Evolutionary conservation across 2,113 vertebrate genomes (phyloP).

Genomic region (Pardalotus punctatus): DNA sequence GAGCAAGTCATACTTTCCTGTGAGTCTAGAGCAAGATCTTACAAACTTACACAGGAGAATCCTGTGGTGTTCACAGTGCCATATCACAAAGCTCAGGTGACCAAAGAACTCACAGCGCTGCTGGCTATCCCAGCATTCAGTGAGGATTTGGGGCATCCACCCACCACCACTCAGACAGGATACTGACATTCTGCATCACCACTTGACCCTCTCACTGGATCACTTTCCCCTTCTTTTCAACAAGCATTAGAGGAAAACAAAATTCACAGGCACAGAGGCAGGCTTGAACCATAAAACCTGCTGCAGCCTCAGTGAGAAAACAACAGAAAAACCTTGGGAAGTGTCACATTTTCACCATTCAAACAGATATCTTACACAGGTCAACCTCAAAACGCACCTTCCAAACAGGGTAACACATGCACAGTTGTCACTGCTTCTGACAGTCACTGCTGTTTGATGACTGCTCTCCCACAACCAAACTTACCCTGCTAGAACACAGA

Average conservation of each 20-base stretch:
- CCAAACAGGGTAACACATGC: fast-evolving
- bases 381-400: not conserved
- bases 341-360: not conserved
- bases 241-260: not conserved
- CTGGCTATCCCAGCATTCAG: not conserved
- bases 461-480: not conserved
- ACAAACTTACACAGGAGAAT: not conserved
- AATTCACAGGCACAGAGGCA: not conserved
- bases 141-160: not conserved
- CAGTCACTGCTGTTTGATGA: not conserved
- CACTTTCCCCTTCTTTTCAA: not conserved
- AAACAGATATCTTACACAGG: not conserved
- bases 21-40: not conserved
- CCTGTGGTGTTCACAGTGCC: not conserved
- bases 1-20: not conserved
- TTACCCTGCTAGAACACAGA: not conserved
- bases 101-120: not conserved
- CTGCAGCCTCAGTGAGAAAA: not conserved
- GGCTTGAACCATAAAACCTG: not conserved
- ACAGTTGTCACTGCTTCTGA: not conserved
- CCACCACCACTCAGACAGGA: not conserved
- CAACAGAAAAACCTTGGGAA: not conserved
- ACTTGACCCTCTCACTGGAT: not conserved
- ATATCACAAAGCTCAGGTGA: not conserved
- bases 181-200: not conserved